Conservation (phyloP, 2,888 invertebrate genomes). For the Lypha dubia region DNA sequence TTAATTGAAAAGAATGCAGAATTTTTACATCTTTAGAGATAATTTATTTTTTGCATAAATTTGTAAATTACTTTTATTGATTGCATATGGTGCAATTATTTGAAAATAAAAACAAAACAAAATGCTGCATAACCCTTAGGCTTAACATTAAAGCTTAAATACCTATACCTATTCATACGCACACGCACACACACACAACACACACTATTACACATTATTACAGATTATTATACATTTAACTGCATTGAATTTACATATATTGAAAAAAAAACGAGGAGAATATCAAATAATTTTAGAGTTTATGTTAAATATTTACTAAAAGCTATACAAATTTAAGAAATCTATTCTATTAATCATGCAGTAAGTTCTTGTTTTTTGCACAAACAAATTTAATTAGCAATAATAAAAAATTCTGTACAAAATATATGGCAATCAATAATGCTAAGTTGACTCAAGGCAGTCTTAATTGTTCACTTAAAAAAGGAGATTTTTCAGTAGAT, state of each 20-base stretch:
- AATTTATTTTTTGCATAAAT: too few relatives aligned
- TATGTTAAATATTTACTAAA: background rate
- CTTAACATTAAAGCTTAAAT: conserved; percentile 16
- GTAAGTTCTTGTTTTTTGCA: conserved; percentile 9
- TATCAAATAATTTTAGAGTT: background rate
- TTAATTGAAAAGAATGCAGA: too few relatives aligned
- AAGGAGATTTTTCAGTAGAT: background rate
- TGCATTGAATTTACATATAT: conserved; percentile 2
- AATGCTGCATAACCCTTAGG: conserved; percentile 56
- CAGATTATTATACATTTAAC: conserved; percentile 18
- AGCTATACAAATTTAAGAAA: background rate
- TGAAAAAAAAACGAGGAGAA: too few relatives aligned
- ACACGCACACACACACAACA: too few relatives aligned
- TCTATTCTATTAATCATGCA: conserved; percentile 31
- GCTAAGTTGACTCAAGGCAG: background rate
- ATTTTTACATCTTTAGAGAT: too few relatives aligned
- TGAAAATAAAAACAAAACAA: background rate
- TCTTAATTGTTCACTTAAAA: background rate
- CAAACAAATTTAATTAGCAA: conserved; percentile 13
- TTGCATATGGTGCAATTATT: background rate
- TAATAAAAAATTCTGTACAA: background rate
- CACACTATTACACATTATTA: conserved; percentile 1
- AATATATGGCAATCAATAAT: too few relatives aligned
- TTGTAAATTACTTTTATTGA: too few relatives aligned
- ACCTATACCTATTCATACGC: too few relatives aligned